These are phyloP conservation scores for Dicroscelio sp. DNA, from an alignment of 2,888 invertebrate species.

Conservation along the genomic window DNA sequence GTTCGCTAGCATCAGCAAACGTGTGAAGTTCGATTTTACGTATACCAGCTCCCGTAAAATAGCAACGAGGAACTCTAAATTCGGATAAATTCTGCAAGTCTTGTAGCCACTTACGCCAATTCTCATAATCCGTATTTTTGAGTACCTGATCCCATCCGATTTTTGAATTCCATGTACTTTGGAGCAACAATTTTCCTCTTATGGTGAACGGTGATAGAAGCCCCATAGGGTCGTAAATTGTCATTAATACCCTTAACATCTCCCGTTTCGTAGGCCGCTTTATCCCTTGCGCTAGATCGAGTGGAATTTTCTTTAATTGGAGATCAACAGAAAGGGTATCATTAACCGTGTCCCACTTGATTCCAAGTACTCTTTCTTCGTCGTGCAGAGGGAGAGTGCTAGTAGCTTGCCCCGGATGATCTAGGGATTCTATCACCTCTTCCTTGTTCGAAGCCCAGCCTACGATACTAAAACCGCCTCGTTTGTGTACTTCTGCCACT, in stretches of 20 bases:
- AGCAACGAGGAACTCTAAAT: neutral
- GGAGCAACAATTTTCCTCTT: slow-evolving; percentile 80
- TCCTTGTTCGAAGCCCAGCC: neutral
- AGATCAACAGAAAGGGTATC: neutral
- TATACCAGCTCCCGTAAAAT: neutral
- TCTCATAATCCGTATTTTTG: neutral
- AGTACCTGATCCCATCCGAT: slow-evolving; percentile 78
- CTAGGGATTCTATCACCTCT: no score
- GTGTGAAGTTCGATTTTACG: slow-evolving; percentile 10
- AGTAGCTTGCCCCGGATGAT: neutral
- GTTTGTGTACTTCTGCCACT: neutral
- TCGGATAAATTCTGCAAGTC: neutral
- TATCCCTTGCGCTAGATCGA: neutral
- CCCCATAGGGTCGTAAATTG: slow-evolving; percentile 87
- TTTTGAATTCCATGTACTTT: slow-evolving; percentile 81
- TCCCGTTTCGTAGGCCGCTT: slow-evolving; percentile 71
- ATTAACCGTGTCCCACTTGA: neutral
- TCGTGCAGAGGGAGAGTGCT: neutral
- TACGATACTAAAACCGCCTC: neutral
- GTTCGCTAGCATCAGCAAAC: slow-evolving; percentile 37
- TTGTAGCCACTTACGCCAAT: neutral
- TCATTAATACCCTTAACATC: slow-evolving; percentile 82
- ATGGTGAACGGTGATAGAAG: slow-evolving; percentile 81
- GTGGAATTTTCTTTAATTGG: neutral
- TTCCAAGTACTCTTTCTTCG: neutral